Conservation (phyloP, 2,797 vertebrate genomes). For the Chrosomus eos region DNA sequence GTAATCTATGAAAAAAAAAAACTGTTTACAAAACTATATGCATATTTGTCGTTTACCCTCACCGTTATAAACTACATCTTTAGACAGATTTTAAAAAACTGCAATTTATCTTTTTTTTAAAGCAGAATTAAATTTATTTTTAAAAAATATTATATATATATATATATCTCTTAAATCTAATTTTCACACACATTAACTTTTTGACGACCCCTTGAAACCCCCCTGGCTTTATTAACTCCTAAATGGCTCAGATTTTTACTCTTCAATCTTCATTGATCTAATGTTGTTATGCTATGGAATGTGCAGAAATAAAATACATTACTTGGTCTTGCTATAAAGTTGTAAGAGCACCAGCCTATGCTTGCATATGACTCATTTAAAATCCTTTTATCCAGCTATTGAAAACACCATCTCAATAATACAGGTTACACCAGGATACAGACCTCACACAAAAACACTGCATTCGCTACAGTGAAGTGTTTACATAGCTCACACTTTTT, state of each 20-base stretch:
- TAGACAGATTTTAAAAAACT: neutral
- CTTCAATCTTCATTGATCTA: neutral
- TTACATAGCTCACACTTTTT: neutral
- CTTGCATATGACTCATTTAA: neutral
- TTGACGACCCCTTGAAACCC: no score
- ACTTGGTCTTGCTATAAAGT: neutral
- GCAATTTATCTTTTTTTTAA: neutral
- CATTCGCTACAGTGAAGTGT: neutral
- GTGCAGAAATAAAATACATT: neutral
- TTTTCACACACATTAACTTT: no score
- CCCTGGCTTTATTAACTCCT: no score
- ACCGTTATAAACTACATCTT: neutral
- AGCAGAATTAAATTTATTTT: neutral
- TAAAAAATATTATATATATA: no score
- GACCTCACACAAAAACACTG: neutral
- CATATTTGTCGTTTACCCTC: neutral
- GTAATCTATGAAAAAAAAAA: neutral
- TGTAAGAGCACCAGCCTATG: neutral
- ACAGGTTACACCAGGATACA: neutral
- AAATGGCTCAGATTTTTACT: no score
- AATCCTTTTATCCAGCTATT: conserved; percentile 3
- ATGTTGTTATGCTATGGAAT: neutral
- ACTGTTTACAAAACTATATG: neutral
- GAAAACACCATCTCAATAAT: neutral
- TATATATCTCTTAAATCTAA: no score